A percentile compares a stretch with the other conserved stretches of the same genome.
These are phyloP conservation scores for Buteo buteo DNA, from an alignment of 2,113 vertebrate species.

Conservation along the genomic window DNA sequence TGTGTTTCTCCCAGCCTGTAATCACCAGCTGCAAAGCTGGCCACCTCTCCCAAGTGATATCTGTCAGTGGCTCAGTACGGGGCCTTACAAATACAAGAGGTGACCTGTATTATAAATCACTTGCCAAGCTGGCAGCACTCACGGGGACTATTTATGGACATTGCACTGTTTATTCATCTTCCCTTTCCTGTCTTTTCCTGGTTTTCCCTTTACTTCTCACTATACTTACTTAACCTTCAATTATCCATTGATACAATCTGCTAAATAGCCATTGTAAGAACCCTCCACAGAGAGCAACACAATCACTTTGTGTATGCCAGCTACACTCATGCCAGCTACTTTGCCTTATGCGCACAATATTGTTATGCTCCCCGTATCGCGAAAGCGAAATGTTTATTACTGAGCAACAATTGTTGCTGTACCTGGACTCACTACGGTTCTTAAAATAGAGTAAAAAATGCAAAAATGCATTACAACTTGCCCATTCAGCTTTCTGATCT, in stretches of 20 bases:
- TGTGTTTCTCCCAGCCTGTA: background rate
- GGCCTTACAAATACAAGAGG: background rate
- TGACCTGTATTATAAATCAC: background rate
- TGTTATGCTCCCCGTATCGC: background rate
- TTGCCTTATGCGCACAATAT: background rate
- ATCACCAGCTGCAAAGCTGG: background rate
- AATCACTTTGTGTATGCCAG: background rate
- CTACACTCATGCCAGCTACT: background rate
- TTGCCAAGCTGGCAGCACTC: background rate
- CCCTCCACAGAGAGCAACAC: background rate
- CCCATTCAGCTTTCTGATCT: background rate
- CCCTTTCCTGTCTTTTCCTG: background rate
- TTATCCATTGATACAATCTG: background rate
- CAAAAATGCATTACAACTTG: background rate
- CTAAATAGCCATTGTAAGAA: background rate
- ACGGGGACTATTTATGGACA: background rate
- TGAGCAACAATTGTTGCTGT: background rate
- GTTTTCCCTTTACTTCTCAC: background rate
- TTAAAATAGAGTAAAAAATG: background rate
- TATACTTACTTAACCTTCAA: background rate
- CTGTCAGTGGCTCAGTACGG: background rate
- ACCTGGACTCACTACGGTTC: background rate
- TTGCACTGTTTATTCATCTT: background rate
- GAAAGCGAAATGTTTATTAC: background rate
- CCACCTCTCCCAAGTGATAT: background rate